Evolutionary conservation across 2,113 vertebrate genomes (phyloP), one percentile per base, ranked within the genome.

Genomic region (Procavia capensis): DNA sequence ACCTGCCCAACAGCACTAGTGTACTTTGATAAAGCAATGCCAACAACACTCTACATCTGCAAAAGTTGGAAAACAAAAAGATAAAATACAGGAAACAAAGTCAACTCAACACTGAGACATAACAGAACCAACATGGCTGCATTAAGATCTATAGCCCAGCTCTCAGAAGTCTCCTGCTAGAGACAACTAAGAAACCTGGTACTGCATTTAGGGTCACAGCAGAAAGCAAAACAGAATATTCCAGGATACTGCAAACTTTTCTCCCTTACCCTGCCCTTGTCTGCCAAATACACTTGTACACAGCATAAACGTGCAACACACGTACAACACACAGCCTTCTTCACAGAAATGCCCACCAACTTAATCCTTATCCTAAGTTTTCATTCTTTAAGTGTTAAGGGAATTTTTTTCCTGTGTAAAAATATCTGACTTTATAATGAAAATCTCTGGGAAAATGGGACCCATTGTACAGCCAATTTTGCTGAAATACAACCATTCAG

Each of bases 391-490:
- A 88, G 45, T 88, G 90, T 36, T 80, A 82, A 86, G 57, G 31
- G 57, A 61, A 90, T 57, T 36, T 64, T 93, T 85, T 92, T 78
- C 47, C 68, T 91, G 3, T 88, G 39, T 93, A 94, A 95, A 96
- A 94, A 95, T 31, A 95, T 68, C 88, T 85, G 70, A 92, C 83
- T 95, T 90, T 75, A 79, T 85, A 95, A 97, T 80, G 34, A 90
- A 85, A 93, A 91, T 70, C 90, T 68, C 90, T 86, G 50, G 94
- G 78, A 91, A 96, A 95, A 95, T 75, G 22, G 45, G 47, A 93
- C 66, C 61, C 64, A 88, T 1, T 93, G 70, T 87, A 19, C 43
- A 96, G 82, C 68, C 88, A 96, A 92, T 90, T 97, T 59, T 86
- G 82, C 82, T 94, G 81, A 70, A 96, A 93, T 41, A 88, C 1